Percentiles rank a stretch among this genome's conserved stretches.
These are phyloP conservation scores for Megaceryle maxima DNA, from an alignment of 2,113 vertebrate species.

Conservation along the genomic window DNA sequence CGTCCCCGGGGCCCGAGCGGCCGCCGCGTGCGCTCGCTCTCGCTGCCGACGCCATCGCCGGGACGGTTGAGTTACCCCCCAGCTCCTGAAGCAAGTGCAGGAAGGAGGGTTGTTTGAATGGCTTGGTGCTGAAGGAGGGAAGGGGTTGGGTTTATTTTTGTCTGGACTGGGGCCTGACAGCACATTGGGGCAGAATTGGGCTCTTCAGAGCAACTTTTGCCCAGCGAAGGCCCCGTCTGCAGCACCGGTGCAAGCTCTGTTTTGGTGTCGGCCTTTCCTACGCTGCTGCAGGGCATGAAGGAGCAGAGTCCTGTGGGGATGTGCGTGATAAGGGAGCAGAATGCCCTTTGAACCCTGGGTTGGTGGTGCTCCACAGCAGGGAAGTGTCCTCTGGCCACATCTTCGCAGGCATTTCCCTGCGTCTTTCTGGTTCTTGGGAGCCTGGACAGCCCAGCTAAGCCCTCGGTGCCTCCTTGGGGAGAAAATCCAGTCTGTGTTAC, in stretches of 20 bases:
- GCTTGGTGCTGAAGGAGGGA: background rate
- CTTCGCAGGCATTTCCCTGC: background rate
- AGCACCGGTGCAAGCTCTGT: background rate
- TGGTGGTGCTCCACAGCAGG: background rate
- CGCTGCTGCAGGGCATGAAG: fast-evolving
- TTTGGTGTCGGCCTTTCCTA: background rate
- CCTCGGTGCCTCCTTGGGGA: background rate
- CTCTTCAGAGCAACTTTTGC: background rate
- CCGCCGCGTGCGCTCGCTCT: fast-evolving
- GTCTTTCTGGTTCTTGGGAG: fast-evolving
- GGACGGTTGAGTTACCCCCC: background rate
- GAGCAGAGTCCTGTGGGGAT: background rate
- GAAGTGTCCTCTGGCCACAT: background rate
- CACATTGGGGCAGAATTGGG: fast-evolving
- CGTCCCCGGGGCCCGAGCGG: background rate
- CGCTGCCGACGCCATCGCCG: fast-evolving
- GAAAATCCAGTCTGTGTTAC: background rate
- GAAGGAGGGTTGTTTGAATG: background rate
- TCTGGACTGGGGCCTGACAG: background rate
- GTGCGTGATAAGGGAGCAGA: fast-evolving
- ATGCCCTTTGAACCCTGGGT: background rate
- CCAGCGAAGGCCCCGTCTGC: background rate
- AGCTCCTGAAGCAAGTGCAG: too few species aligned
- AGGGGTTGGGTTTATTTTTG: background rate
- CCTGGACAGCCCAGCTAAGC: too few species aligned